Percentiles rank a stretch among this genome's conserved stretches.
These are phyloP conservation scores for Pelvicachromis taeniatus DNA, from an alignment of 2,113 vertebrate genomes.

Conservation along the genomic window DNA sequence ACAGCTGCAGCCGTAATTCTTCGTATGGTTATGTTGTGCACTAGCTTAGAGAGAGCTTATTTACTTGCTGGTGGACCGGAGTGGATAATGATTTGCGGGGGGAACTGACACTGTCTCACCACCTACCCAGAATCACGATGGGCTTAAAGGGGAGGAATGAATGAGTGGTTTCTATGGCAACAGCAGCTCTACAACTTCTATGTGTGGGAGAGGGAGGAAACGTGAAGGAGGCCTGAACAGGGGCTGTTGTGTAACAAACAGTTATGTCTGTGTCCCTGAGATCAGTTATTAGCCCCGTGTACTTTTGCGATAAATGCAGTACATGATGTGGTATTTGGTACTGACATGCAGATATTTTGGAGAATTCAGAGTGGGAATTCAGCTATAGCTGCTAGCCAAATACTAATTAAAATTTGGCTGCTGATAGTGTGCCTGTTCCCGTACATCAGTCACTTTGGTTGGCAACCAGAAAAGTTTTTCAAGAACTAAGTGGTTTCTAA, in stretches of 20 bases:
- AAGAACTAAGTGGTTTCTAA: background rate
- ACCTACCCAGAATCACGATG: constrained; percentile 54
- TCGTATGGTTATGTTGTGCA: background rate
- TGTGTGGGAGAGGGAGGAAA: constrained; percentile 46
- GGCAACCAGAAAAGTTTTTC: background rate
- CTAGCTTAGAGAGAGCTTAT: background rate
- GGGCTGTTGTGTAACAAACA: constrained; percentile 54
- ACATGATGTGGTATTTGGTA: background rate
- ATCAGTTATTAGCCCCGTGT: background rate
- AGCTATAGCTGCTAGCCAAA: background rate
- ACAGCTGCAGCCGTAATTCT: background rate
- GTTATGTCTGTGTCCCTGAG: constrained; percentile 2
- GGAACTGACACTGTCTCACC: constrained; percentile 25
- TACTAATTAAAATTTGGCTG: constrained; percentile 24
- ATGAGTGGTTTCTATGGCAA: constrained; percentile 70
- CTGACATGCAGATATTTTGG: background rate
- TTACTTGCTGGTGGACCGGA: background rate
- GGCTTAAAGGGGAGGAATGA: constrained; percentile 45
- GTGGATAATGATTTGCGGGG: constrained; percentile 73
- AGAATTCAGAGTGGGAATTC: background rate
- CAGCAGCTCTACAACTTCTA: constrained; percentile 60
- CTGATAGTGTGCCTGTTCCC: background rate
- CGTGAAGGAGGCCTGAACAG: constrained; percentile 13
- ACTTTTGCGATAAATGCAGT: background rate
- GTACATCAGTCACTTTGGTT: background rate